A percentile compares a stretch with the other conserved stretches of the same genome.
Evolutionary conservation across 2,888 invertebrate genomes (phyloP).

Genomic region (Cosmia pyralina): DNA sequence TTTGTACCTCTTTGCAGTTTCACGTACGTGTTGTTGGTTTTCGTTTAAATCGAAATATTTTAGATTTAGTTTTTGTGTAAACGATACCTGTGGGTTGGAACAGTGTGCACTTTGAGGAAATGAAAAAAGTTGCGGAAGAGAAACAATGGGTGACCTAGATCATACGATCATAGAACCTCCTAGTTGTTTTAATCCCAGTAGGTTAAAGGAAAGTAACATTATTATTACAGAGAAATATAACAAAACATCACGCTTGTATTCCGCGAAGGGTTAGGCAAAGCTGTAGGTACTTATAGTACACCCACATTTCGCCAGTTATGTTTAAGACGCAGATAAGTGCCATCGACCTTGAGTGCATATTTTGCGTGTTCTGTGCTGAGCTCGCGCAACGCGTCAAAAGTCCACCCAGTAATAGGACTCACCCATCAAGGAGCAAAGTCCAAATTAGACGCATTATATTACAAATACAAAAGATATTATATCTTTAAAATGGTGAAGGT

Average conservation of each 20-base stretch:
- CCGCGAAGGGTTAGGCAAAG: neutral
- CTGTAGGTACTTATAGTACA: neutral
- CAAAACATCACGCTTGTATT: neutral
- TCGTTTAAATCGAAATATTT: constrained; percentile 57
- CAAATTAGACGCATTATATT: too few relatives aligned
- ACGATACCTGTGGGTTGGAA: constrained; percentile 1
- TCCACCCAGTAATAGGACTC: too few relatives aligned
- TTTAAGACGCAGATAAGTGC: too few relatives aligned
- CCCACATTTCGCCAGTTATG: neutral
- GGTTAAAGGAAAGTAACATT: neutral
- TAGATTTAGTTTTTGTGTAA: constrained; percentile 42
- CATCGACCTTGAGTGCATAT: too few relatives aligned
- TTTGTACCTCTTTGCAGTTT: constrained; percentile 67
- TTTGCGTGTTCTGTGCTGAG: too few relatives aligned
- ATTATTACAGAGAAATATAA: neutral
- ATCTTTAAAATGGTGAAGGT: too few relatives aligned
- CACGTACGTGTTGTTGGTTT: constrained; percentile 56
- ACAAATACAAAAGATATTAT: too few relatives aligned
- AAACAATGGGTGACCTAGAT: constrained; percentile 44
- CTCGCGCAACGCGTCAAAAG: too few relatives aligned
- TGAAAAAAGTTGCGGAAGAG: constrained; percentile 47
- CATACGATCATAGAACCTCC: constrained; percentile 5
- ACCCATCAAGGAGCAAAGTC: too few relatives aligned
- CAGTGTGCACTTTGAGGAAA: constrained; percentile 45
- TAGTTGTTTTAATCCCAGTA: constrained; percentile 2